Base-by-base conservation (phyloP, 2,797 vertebrate species). In the Cossypha caffra region DNA sequence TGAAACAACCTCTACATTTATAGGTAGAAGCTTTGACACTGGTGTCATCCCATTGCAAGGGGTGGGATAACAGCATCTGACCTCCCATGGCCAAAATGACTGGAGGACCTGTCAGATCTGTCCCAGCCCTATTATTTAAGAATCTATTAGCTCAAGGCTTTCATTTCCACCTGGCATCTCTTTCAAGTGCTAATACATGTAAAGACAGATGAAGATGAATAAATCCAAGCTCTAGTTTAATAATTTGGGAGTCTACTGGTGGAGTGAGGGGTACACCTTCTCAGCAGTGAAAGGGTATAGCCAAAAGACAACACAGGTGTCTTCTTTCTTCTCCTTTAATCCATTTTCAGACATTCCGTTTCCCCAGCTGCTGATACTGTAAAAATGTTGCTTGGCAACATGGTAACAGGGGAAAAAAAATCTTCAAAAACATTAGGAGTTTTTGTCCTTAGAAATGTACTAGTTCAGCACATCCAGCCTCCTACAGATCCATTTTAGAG, bases 351-450 rank as follows among this genome's bases (percentile, higher is more conserved):
- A 96, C 95, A 97, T 91, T 96, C 90, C 85, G 90, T 92, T 97
- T 95, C 81, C 93, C 95, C 96, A 98, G 97, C 97, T 98, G 97
- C 97, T 98, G 97, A 97, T 97, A 96, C 96, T 98, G 97, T 98
- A 98, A 97, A 98, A 97, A 93, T 97, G 98, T 98, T 98, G 98
- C 98, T 97, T 98, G 98, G 98, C 98, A 98, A 98, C 98, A 96
- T 97, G 95, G 95, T 97, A 98, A 98, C 97, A 68, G 67, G 81
- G 72, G 48, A 25, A 62, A 61, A 82, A 90, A 93, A 92, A 48
- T 88, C 92, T 97, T 96, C 96, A 97, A 98, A 97, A 98, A 97
- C 97, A 97, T 97, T 96, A 80, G 83, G 90, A 96, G 80, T 97
- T 98, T 96, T 98, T 98, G 97, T 98, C 97, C 97, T 98, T 96